Evolutionary conservation across 2,888 invertebrate genomes (phyloP).

Genomic region (Meandrusa payeni): DNA sequence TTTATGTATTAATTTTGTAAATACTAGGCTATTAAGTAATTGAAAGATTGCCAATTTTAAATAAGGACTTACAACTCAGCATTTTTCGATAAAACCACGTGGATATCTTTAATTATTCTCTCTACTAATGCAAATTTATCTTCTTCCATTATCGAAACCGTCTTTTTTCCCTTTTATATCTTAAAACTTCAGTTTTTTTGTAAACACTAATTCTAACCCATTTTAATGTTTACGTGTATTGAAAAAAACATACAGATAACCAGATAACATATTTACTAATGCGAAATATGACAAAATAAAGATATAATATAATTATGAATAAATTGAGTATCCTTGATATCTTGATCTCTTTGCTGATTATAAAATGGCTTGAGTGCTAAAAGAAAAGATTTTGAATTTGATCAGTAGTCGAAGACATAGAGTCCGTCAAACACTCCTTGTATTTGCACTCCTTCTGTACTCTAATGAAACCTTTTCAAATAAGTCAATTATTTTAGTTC

Average conservation of each 20-base stretch:
- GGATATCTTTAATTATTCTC: constrained; percentile 89
- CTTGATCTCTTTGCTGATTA: too few species aligned
- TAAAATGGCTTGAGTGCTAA: not conserved
- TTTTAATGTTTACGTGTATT: constrained; percentile 19
- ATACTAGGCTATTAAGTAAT: too few species aligned
- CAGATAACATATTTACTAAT: not conserved
- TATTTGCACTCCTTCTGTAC: too few species aligned
- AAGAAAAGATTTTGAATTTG: too few species aligned
- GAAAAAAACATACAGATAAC: not conserved
- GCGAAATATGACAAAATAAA: too few species aligned
- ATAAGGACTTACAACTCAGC: constrained; percentile 86
- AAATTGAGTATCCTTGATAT: too few species aligned
- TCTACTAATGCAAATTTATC: constrained; percentile 88
- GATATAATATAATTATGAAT: too few species aligned
- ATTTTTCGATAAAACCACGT: constrained; percentile 87
- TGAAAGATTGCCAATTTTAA: constrained; percentile 50
- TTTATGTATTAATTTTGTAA: constrained; percentile 1
- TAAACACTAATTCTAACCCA: constrained; percentile 22
- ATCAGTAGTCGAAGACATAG: too few species aligned
- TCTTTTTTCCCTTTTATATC: not conserved
- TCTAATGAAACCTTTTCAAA: too few species aligned
- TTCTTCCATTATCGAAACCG: constrained; percentile 57
- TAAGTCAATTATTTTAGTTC: too few species aligned
- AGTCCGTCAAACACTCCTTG: too few species aligned
- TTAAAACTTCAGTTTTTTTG: not conserved